Evolutionary conservation across 2,888 invertebrate species (phyloP).

Genomic region (Trachelus iudaicus): DNA sequence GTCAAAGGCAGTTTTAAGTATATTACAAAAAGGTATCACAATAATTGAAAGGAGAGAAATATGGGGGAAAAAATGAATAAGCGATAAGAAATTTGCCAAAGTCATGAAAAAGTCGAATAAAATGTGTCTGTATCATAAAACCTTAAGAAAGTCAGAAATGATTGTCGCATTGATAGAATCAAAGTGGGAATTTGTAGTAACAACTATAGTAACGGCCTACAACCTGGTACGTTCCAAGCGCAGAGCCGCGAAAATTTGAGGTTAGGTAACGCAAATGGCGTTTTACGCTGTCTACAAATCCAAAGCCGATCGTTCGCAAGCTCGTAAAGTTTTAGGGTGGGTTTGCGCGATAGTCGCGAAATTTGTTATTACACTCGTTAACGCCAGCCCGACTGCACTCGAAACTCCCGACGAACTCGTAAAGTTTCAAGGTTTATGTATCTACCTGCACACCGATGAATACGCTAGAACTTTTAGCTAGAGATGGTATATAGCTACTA

Average conservation of each 20-base stretch:
- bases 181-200: not conserved
- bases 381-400: conserved; percentile 44
- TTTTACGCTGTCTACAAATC: not conserved
- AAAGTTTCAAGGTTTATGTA: conserved; percentile 37
- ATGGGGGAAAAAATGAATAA: no score
- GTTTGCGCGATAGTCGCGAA: conserved; percentile 59
- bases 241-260: not conserved
- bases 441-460: not conserved
- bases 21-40: no score
- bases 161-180: not conserved
- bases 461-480: not conserved
- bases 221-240: not conserved
- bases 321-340: conserved; percentile 42
- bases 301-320: conserved; percentile 37
- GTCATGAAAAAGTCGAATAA: no score
- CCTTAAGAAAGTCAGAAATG: not conserved
- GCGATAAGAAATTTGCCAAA: no score
- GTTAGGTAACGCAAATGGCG: not conserved
- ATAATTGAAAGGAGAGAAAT: no score
- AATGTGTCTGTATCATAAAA: not conserved
- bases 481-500: no score
- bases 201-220: not conserved
- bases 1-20: no score
- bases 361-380: conserved; percentile 60
- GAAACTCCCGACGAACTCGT: conserved; percentile 54